Conservation (phyloP, 2,888 invertebrate species). For the Crepidodera aurea region DNA sequence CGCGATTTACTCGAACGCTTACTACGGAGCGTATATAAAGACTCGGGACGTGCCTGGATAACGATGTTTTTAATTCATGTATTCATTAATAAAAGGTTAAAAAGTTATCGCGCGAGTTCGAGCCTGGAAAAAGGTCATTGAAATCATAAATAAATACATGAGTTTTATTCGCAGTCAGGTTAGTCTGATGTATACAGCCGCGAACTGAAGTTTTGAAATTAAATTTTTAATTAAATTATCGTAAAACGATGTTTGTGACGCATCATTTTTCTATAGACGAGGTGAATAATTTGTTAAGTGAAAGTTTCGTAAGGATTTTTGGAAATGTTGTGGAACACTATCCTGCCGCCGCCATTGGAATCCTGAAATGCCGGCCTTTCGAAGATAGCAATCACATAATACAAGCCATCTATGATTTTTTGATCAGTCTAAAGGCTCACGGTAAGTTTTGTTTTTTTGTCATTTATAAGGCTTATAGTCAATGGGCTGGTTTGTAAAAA, state of each 20-base stretch:
- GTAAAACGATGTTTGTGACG: conserved; percentile 41
- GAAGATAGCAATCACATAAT: conserved; percentile 62
- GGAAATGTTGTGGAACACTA: conserved; percentile 71
- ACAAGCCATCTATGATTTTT: conserved; percentile 64
- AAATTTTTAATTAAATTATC: not conserved
- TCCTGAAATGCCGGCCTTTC: conserved; percentile 66
- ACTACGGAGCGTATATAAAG: no score
- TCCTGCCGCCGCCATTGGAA: conserved; percentile 64
- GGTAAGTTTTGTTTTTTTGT: conserved; percentile 63
- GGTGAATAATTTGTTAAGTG: conserved; percentile 65
- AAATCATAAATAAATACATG: conserved; percentile 33
- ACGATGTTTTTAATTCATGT: conserved; percentile 6
- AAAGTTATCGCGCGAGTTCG: conserved; percentile 18
- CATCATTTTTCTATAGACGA: conserved; percentile 60
- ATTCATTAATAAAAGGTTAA: conserved; percentile 16
- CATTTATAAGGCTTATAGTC: no score
- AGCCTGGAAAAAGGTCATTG: conserved; percentile 36
- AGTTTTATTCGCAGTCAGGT: conserved; percentile 12
- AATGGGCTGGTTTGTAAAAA: no score
- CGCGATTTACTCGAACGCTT: no score
- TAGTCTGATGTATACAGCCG: conserved; percentile 2
- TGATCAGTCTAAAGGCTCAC: conserved; percentile 64
- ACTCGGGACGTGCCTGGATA: not conserved
- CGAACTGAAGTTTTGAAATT: not conserved
- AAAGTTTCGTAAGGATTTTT: conserved; percentile 67